Percentiles rank a stretch among this genome's conserved stretches.
These are phyloP conservation scores for Centruroides sculpturatus DNA, from an alignment of 1,140 invertebrate species.

Conservation along the genomic window DNA sequence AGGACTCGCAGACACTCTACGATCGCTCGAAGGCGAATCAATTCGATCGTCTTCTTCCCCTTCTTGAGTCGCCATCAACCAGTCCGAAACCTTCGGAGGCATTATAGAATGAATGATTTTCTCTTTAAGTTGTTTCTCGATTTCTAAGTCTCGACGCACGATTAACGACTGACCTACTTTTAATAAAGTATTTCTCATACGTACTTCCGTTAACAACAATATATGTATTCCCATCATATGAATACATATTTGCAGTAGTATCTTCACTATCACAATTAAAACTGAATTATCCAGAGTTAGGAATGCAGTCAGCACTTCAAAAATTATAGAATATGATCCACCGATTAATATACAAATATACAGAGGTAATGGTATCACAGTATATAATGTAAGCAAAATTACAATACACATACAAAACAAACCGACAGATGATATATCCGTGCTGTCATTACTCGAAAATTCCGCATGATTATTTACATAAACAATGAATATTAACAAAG, in stretches of 20 bases:
- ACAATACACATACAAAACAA: conserved; percentile 72
- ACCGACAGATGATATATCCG: conserved; percentile 45
- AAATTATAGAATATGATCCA: conserved; percentile 59
- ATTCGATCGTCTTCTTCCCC: conserved; percentile 38
- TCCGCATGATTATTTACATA: not conserved
- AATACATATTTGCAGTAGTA: conserved; percentile 70
- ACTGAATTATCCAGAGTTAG: conserved; percentile 2
- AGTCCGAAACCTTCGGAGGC: conserved; percentile 78
- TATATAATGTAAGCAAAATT: conserved; percentile 79
- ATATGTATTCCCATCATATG: conserved; percentile 87
- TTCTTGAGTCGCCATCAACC: conserved; percentile 47
- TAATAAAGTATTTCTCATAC: conserved; percentile 89
- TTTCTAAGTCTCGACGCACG: conserved; percentile 70
- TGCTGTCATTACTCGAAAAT: not conserved
- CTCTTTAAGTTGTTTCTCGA: conserved; percentile 87
- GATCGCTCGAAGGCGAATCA: conserved; percentile 20
- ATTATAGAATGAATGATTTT: conserved; percentile 96
- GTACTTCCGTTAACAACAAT: conserved; percentile 72
- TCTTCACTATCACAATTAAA: conserved; percentile 26
- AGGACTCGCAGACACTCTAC: conserved; percentile 16
- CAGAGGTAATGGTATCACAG: conserved; percentile 76
- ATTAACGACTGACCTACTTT: conserved; percentile 85
- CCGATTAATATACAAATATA: conserved; percentile 65
- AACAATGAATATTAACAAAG: conserved; percentile 24
- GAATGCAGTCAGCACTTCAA: conserved; percentile 44